phyloP scores from a whole-genome alignment of 2,888 invertebrate species.

The Lasius platythorax region DNA sequence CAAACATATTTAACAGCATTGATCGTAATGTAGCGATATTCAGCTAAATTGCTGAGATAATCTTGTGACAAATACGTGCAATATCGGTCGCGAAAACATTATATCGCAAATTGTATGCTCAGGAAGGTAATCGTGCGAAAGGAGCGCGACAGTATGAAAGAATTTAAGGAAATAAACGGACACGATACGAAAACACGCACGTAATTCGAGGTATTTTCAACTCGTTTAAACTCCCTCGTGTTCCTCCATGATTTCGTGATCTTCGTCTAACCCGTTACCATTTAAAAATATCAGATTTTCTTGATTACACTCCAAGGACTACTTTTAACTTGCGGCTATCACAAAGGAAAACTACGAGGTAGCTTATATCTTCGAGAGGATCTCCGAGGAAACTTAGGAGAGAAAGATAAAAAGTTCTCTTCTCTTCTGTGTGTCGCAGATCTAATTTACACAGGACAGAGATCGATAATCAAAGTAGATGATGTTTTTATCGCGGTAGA shows the following conservation, averaged over 20 bases:
- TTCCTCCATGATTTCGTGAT: slow-evolving; percentile 27
- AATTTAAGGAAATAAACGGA: slow-evolving; percentile 24
- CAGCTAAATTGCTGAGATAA: not conserved
- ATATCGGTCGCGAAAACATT: not conserved
- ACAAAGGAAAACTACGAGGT: slow-evolving; percentile 46
- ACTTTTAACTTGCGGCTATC: slow-evolving; percentile 19
- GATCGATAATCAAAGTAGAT: not conserved
- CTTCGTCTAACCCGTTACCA: slow-evolving; percentile 39
- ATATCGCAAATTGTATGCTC: slow-evolving; percentile 21
- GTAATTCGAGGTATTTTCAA: slow-evolving; percentile 46
- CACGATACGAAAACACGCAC: slow-evolving; percentile 39
- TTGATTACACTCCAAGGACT: slow-evolving; percentile 27
- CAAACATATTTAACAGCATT: not conserved
- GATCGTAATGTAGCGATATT: not conserved
- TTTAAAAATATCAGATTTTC: slow-evolving; percentile 34
- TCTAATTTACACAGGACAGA: not conserved
- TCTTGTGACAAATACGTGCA: not conserved
- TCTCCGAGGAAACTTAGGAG: slow-evolving; percentile 31
- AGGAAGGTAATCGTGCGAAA: slow-evolving; percentile 28
- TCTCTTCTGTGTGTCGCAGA: not conserved
- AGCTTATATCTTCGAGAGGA: slow-evolving; percentile 27
- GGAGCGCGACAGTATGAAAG: slow-evolving; percentile 9
- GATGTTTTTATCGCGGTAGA: not conserved
- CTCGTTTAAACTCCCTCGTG: not conserved
- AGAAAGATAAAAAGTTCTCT: slow-evolving; percentile 30